phyloP scores from a whole-genome alignment of 2,797 vertebrate genomes.

The Botia almorhae region DNA sequence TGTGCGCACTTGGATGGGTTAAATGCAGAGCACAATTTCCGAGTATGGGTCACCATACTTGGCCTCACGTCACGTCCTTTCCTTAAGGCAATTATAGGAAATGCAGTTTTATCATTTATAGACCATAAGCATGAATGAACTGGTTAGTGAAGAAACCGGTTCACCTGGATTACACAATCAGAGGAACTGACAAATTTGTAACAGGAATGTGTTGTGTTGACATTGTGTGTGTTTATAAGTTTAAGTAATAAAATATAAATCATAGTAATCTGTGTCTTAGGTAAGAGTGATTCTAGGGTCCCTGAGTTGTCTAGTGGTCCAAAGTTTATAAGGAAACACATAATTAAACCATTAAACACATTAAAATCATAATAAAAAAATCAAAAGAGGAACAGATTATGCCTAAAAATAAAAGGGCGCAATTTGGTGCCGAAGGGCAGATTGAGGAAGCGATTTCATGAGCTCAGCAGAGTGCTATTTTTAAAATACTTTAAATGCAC shows the following conservation, averaged over 20 bases:
- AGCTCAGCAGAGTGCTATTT: neutral
- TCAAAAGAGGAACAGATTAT: neutral
- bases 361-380: neutral
- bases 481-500: neutral
- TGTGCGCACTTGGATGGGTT: too few relatives aligned
- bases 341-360: too few relatives aligned
- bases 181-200: neutral
- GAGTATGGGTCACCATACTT: too few relatives aligned
- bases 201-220: too few relatives aligned
- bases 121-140: neutral
- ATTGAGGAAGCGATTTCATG: neutral
- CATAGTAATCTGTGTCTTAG: too few relatives aligned
- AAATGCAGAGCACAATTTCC: too few relatives aligned
- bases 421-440: neutral
- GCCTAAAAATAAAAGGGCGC: neutral
- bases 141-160: neutral
- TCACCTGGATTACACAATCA: constrained; percentile 24
- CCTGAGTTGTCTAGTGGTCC: too few relatives aligned
- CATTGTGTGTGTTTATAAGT: too few relatives aligned
- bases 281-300: too few relatives aligned
- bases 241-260: too few relatives aligned
- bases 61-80: too few relatives aligned
- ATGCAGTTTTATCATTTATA: constrained; percentile 22
- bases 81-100: neutral
- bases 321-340: too few relatives aligned